These are phyloP conservation scores for Nesoenas mayeri DNA, from an alignment of 2,113 vertebrate species.

Conservation along the genomic window DNA sequence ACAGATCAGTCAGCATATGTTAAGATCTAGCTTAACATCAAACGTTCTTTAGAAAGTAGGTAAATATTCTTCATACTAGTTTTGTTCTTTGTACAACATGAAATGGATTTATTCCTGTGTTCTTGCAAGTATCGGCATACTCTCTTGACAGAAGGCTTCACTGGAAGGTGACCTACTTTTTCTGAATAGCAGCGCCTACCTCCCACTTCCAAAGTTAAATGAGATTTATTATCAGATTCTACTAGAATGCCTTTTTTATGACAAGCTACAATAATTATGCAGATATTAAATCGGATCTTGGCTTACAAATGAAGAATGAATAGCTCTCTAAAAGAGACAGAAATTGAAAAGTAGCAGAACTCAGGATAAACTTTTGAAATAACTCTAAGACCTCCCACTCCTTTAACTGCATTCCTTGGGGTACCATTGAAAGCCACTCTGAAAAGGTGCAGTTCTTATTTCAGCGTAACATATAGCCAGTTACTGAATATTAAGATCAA, in stretches of 20 bases:
- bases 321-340: background rate
- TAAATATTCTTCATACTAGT: background rate
- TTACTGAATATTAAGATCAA: background rate
- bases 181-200: background rate
- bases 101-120: background rate
- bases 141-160: background rate
- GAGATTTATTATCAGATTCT: background rate
- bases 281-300: background rate
- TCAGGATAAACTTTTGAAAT: background rate
- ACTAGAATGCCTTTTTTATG: background rate
- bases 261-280: background rate
- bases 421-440: background rate
- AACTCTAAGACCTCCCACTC: background rate
- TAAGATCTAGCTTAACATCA: background rate
- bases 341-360: background rate
- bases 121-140: background rate
- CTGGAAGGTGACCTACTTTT: background rate
- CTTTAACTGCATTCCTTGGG: background rate
- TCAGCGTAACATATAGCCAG: background rate
- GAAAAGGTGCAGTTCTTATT: background rate
- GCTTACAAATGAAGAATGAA: background rate
- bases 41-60: background rate
- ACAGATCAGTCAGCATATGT: background rate
- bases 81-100: background rate
- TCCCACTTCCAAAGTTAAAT: background rate